Evolutionary conservation across 35 echinoderm and acorn worm species (phyloP), one percentile per base, ranked within the genome.

Genomic region (Anneissia japonica): DNA sequence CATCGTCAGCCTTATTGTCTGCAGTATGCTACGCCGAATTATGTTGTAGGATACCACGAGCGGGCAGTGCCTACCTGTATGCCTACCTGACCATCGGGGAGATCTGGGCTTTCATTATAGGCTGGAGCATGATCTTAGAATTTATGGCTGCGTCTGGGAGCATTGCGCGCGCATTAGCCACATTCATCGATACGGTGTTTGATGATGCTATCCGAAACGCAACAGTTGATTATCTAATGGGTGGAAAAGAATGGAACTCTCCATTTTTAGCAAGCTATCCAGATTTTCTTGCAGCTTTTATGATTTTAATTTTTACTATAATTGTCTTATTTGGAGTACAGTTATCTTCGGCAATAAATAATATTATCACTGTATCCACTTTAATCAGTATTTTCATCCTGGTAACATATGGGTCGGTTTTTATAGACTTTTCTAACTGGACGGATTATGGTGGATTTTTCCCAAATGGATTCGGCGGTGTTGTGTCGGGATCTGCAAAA

Each of bases 11-110:
- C 0, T 74, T 93, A 32, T 39, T 93, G 73, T 55, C 91, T 4
- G 91, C 91, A 16, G 43, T 93, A 9, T 93, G 91, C 77, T 93
- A 93, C 72, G 74, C 88, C 35, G 91, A 93, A 46, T 93, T 87
- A 31, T 87, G 86, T 6, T 85, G 87, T 30, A 51, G 83, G 32
- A 39, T 93, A 11, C 91, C 91, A 0, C 82, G 89, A 38, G 90
- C 91, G 4, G 91, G 91, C 0, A 82, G 87, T 1, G 84, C 91
- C 1, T 93, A 93, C 79, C 51, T 93, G n/a, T 93, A 93, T 38
- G 82, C 91, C 29, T 93, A 93, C 64, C 87, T 93, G 37, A 90
- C 64, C 36, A 72, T 93, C 40, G 91, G 91, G 7, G 91, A 93
- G 39, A 84, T 93, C 0, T 84, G 89, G 64, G 91, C 87, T 30